These are phyloP conservation scores for Tachina lurida DNA, from an alignment of 2,888 invertebrate genomes.

Conservation along the genomic window DNA sequence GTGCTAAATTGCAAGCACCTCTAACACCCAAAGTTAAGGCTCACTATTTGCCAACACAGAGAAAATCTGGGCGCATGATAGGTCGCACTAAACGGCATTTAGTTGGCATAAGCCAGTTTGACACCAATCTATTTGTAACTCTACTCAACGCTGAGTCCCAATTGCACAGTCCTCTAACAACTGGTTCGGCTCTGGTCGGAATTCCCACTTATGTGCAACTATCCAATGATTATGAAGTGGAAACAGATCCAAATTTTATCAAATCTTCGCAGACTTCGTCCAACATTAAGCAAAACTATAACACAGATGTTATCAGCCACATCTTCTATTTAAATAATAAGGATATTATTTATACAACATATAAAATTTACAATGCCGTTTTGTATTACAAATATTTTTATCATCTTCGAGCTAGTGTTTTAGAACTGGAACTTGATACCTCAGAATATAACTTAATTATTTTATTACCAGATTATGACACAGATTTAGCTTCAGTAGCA, in stretches of 20 bases:
- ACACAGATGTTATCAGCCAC: constrained; percentile 80
- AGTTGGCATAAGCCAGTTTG: constrained; percentile 77
- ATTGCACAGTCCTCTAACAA: constrained; percentile 58
- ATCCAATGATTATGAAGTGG: constrained; percentile 75
- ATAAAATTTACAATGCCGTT: constrained; percentile 90
- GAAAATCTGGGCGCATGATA: constrained; percentile 49
- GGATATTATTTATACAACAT: constrained; percentile 85
- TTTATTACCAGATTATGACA: constrained; percentile 87
- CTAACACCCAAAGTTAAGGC: constrained; percentile 63
- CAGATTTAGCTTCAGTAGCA: constrained; percentile 86
- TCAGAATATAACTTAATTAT: constrained; percentile 90
- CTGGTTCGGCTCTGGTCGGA: constrained; percentile 28
- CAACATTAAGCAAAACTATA: constrained; percentile 76
- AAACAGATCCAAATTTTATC: constrained; percentile 76
- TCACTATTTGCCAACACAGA: constrained; percentile 70
- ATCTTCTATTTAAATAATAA: constrained; percentile 83
- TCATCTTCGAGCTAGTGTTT: constrained; percentile 87
- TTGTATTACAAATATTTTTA: constrained; percentile 90
- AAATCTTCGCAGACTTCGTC: constrained; percentile 34
- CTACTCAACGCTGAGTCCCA: constrained; percentile 75
- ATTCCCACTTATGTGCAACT: constrained; percentile 73
- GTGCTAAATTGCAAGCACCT: constrained; percentile 78
- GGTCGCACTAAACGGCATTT: constrained; percentile 77
- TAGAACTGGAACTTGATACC: constrained; percentile 91
- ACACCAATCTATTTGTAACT: constrained; percentile 78